Evolutionary conservation across 2,888 invertebrate genomes (phyloP).

Genomic region (Trissolcus japonicus): DNA sequence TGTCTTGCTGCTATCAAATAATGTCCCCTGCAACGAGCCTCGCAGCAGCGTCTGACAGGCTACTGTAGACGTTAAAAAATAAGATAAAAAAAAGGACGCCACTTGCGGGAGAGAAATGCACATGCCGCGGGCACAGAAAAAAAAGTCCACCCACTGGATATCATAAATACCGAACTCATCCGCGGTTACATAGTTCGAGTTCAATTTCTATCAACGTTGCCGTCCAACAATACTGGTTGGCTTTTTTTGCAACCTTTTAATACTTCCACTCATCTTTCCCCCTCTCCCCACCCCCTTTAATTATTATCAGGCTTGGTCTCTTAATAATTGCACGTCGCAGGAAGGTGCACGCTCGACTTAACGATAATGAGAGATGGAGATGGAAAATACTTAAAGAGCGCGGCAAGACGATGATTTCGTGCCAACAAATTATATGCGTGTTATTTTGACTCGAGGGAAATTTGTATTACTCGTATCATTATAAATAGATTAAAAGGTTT

Average conservation of each 20-base stretch:
- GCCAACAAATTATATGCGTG: conserved; percentile 39
- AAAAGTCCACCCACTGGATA: conserved; percentile 14
- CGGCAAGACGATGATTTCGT: conserved; percentile 30
- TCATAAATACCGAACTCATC: conserved; percentile 41
- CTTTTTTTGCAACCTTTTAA: neutral
- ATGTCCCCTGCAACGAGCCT: conserved; percentile 68
- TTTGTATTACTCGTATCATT: conserved; percentile 10
- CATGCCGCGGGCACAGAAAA: conserved; percentile 5
- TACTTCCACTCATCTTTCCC: too few species aligned
- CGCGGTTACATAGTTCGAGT: conserved; percentile 18
- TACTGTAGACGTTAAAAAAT: conserved; percentile 63
- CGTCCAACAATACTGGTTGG: neutral
- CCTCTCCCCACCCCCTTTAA: too few species aligned
- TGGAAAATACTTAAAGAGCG: conserved; percentile 14
- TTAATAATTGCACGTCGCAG: too few species aligned
- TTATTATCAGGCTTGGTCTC: too few species aligned
- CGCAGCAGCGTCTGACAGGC: conserved; percentile 67
- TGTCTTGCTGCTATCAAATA: conserved; percentile 69
- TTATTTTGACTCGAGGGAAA: conserved; percentile 17
- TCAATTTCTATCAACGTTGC: neutral
- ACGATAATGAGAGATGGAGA: conserved; percentile 65
- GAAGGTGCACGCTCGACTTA: conserved; percentile 61
- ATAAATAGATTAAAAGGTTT: too few species aligned
- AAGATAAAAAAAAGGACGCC: conserved; percentile 35
- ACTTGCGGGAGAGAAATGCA: conserved; percentile 39